Percentiles rank a stretch among this genome's conserved stretches.
phyloP scores from a whole-genome alignment of 1,140 invertebrate genomes.

The Diorhabda elongata region DNA sequence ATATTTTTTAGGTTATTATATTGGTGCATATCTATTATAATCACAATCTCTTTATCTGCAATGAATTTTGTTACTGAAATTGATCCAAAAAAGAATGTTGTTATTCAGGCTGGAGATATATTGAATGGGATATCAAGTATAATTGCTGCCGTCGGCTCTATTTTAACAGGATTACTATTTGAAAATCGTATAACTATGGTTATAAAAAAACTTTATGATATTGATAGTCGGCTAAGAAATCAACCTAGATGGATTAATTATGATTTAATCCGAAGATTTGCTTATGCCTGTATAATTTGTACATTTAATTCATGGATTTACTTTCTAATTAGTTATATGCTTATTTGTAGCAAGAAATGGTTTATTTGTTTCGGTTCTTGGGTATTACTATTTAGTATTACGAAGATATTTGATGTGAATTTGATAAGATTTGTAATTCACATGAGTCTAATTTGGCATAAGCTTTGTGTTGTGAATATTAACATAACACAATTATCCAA shows the following conservation, averaged over 20 bases:
- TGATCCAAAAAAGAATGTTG: slow-evolving; percentile 4
- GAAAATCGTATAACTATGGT: slow-evolving; percentile 1
- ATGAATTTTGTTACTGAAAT: neutral
- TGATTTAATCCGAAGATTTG: neutral
- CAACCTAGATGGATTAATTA: slow-evolving; percentile 7
- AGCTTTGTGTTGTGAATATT: neutral
- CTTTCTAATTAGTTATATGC: neutral
- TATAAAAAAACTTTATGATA: slow-evolving; percentile 5
- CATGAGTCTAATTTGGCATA: slow-evolving; percentile 6
- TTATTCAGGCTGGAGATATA: slow-evolving; percentile 8
- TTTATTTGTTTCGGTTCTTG: neutral
- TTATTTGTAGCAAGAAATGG: neutral
- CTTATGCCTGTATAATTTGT: neutral
- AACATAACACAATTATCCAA: neutral
- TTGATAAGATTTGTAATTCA: slow-evolving; percentile 9
- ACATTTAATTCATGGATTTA: neutral
- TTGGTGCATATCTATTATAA: neutral
- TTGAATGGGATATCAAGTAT: slow-evolving; percentile 4
- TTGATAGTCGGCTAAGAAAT: neutral
- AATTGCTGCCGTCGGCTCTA: neutral
- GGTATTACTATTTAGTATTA: slow-evolving; percentile 4
- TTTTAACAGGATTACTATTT: neutral
- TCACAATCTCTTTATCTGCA: neutral
- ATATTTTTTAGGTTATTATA: neutral
- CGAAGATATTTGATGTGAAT: slow-evolving; percentile 9